These are phyloP conservation scores for Hippocampus kuda DNA, from an alignment of 2,797 vertebrate species.

Conservation along the genomic window DNA sequence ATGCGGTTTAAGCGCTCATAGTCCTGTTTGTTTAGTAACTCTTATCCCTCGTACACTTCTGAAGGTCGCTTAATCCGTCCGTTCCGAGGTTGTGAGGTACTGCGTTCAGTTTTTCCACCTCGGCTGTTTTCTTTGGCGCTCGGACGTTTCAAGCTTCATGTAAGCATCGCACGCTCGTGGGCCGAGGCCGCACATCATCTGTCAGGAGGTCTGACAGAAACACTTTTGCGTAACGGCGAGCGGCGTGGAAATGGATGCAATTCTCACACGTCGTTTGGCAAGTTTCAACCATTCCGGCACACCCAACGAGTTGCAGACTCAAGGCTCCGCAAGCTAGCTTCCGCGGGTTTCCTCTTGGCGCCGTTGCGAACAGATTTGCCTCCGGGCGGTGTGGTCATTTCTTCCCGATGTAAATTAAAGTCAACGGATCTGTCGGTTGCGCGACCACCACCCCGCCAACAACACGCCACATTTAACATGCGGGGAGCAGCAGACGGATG, in stretches of 20 bases:
- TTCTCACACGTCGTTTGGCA: constrained; percentile 31
- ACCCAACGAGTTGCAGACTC: constrained; percentile 20
- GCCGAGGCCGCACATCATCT: constrained; percentile 14
- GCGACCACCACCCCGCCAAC: constrained; percentile 14
- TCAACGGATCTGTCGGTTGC: constrained; percentile 48
- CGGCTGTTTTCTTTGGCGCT: constrained; percentile 6
- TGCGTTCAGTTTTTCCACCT: constrained; percentile 6
- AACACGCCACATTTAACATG: constrained; percentile 15
- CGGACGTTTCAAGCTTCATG: not conserved
- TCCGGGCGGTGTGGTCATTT: constrained; percentile 47
- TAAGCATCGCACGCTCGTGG: constrained; percentile 6
- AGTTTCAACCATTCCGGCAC: constrained; percentile 12
- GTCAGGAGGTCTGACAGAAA: constrained; percentile 16
- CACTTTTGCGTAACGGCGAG: not conserved
- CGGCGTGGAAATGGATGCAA: constrained; percentile 11
- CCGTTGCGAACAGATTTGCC: constrained; percentile 56
- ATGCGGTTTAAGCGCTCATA: not conserved
- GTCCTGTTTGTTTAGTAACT: constrained; percentile 4
- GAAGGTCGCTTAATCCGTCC: constrained; percentile 3
- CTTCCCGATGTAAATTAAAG: constrained; percentile 55
- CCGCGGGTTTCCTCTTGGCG: constrained; percentile 40
- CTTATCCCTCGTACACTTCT: constrained; percentile 3
- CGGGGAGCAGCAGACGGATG: constrained; percentile 15
- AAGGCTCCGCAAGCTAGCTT: constrained; percentile 13
- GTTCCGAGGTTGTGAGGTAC: not conserved